Evolutionary conservation across 2,113 vertebrate genomes (phyloP).

Genomic region (Eptatretus burgeri): DNA sequence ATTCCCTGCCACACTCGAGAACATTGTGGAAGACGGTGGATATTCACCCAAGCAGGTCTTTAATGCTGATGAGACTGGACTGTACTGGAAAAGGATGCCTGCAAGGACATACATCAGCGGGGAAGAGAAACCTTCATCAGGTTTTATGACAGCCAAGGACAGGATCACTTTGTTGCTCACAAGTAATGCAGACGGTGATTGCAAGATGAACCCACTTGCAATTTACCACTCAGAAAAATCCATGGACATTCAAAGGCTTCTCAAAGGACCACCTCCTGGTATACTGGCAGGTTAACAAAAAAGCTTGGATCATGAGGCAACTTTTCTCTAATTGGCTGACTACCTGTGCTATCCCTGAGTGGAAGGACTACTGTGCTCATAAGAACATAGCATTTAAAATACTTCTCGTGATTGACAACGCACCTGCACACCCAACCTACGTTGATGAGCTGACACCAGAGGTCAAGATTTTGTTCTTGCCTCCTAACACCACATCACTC

Average conservation of each 20-base stretch:
- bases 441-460: conserved; percentile 6
- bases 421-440: conserved; percentile 8
- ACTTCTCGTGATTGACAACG: conserved; percentile 11
- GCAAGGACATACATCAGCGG: not conserved
- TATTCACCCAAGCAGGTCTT: conserved; percentile 1
- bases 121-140: not conserved
- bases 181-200: conserved; percentile 10
- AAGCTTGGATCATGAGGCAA: conserved; percentile 10
- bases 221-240: conserved; percentile 9
- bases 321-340: conserved; percentile 12
- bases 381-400: conserved; percentile 11
- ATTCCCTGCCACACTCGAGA: not conserved
- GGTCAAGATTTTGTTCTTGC: conserved; percentile 9
- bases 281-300: conserved; percentile 10
- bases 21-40: not conserved
- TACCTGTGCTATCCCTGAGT: not conserved
- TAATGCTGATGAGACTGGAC: not conserved
- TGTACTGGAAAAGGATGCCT: not conserved
- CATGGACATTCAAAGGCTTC: conserved; percentile 6
- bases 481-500: conserved; percentile 2
- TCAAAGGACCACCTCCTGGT: conserved; percentile 11
- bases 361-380: conserved; percentile 11
- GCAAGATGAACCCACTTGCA: conserved; percentile 11
- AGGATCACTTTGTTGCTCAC: conserved; percentile 10
- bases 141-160: conserved; percentile 8